Base-by-base conservation (phyloP, 2,113 vertebrate species). In the Numida meleagris region DNA sequence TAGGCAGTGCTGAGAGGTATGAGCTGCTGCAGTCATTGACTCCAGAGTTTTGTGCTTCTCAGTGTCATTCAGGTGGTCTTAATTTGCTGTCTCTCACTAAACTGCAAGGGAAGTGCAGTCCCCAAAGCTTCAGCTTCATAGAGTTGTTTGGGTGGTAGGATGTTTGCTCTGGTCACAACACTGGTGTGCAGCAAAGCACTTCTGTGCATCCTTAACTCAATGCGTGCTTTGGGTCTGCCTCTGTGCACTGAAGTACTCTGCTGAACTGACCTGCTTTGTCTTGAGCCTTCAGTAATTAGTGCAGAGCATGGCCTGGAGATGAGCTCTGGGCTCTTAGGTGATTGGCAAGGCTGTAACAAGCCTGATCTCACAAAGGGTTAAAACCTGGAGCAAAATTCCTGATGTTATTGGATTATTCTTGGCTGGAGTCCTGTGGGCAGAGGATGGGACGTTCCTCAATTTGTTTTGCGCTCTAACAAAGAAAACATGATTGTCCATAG, bases 371-470 rank as follows among this genome's bases (percentile, higher is more conserved):
- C 19, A 70, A 72, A 80, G 59, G 31, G 73, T 65, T 82, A 90
- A 86, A 89, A 90, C 45, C 4, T 0, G 53, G 12, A 67, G 13
- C 13, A 4, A 2, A 1, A 6, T 20, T 76, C 18, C 13, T 6
- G 3, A 25, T 4, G 31, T 16, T 40, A 24, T 36, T 77, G 38
- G 68, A 14, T 67, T 38, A 21, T 19, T 17, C 5, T 71, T 66
- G 17, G 7, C 6, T 65, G 34, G 36, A 53, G 20, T 45, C 0
- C 0, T 42, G 34, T 50, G 33, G 23, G 21, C 50, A 42, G 45
- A 36, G 31, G 10, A 16, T 24, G 61, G 63, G n/a, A 38, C 6
- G 2, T 23, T 82, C 7, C 19, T 20, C 63, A 45, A 10, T 33
- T 14, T 9, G 12, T 36, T 59, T 82, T 48, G 14, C 67, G 20